Conservation (phyloP, 2,797 vertebrate genomes). For the Prionace glauca region DNA sequence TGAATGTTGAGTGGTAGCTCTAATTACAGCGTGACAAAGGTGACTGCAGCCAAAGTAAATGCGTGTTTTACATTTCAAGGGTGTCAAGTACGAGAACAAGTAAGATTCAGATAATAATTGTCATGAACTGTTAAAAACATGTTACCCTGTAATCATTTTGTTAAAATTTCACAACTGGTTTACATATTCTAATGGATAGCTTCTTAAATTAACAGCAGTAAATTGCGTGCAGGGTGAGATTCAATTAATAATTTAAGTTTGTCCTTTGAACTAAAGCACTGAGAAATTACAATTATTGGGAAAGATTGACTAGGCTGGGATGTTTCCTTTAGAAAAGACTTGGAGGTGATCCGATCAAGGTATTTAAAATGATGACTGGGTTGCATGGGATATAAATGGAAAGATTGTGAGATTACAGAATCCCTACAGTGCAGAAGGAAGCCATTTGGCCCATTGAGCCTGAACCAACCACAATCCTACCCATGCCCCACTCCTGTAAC, state of each 20-base stretch:
- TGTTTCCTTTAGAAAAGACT: not conserved
- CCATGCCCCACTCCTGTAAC: too few relatives aligned
- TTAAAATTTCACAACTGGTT: constrained; percentile 4
- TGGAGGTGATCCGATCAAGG: not conserved
- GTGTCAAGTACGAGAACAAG: constrained; percentile 9
- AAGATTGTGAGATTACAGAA: too few relatives aligned
- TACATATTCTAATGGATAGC: too few relatives aligned
- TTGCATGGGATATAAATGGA: not conserved
- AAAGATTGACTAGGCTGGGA: not conserved
- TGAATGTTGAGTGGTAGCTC: not conserved
- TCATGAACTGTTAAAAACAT: not conserved
- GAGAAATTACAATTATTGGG: not conserved
- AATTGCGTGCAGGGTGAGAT: not conserved
- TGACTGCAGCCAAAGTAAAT: not conserved
- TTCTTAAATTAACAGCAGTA: not conserved
- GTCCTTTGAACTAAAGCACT: not conserved
- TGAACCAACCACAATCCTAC: too few relatives aligned
- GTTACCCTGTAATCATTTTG: not conserved
- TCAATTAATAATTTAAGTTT: not conserved
- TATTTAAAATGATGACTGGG: not conserved
- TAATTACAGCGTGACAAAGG: not conserved
- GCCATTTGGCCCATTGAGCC: too few relatives aligned
- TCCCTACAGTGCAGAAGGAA: too few relatives aligned
- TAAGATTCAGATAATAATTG: constrained; percentile 12
- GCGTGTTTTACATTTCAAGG: not conserved